Conservation (phyloP, 1,140 invertebrate genomes). For the Agrilus planipennis region DNA sequence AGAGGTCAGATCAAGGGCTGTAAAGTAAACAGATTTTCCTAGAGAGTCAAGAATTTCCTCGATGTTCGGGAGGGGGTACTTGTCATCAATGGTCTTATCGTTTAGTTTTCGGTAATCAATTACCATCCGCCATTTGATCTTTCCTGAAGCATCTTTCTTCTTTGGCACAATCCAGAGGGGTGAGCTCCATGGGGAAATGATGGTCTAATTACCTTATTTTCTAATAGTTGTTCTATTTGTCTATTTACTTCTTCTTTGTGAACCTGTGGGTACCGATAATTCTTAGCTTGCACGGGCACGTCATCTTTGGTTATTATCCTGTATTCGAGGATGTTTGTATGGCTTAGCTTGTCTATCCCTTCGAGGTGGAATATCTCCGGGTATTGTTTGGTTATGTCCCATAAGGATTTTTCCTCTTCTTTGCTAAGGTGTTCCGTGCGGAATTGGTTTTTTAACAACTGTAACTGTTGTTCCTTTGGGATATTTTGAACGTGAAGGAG, state of each 20-base stretch:
- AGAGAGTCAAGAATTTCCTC: conserved; percentile 35
- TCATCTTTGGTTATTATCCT: background rate
- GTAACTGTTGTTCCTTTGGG: too few relatives aligned
- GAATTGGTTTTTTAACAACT: too few relatives aligned
- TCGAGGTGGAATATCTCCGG: too few relatives aligned
- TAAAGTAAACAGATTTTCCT: conserved; percentile 29
- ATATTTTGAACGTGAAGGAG: too few relatives aligned
- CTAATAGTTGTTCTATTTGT: background rate
- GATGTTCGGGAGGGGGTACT: conserved; percentile 38
- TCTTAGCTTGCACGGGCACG: background rate
- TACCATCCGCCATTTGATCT: conserved; percentile 24
- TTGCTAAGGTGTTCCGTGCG: too few relatives aligned
- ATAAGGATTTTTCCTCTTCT: too few relatives aligned
- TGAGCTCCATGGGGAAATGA: background rate
- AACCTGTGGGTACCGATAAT: background rate
- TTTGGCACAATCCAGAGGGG: conserved; percentile 1
- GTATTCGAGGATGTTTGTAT: too few relatives aligned
- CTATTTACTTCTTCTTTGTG: background rate
- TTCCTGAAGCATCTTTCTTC: conserved; percentile 5
- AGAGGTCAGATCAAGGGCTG: conserved; percentile 31
- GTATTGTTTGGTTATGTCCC: too few relatives aligned
- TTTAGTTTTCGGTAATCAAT: conserved; percentile 28
- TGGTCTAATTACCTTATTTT: background rate
- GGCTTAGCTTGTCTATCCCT: too few relatives aligned
- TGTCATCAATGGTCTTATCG: conserved; percentile 27